Percentiles rank a stretch among this genome's conserved stretches.
Conservation (phyloP, 2,888 invertebrate species). For the Drosophila formosana region DNA sequence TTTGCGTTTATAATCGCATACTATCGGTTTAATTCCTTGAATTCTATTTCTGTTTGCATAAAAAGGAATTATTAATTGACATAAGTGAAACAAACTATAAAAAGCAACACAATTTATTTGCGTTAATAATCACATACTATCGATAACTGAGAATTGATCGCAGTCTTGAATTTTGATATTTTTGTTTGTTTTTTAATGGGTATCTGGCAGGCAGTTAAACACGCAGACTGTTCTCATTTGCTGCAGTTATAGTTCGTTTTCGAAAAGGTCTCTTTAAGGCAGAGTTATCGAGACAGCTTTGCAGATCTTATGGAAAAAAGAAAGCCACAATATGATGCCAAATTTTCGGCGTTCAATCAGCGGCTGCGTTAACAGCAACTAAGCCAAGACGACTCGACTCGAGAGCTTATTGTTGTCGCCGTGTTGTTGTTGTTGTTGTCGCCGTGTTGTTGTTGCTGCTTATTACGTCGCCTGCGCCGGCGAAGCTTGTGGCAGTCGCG, state of each 20-base stretch:
- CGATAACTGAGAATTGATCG: background rate
- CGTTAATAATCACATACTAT: background rate
- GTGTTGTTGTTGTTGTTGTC: slow-evolving; percentile 13
- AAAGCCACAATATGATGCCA: slow-evolving; percentile 53
- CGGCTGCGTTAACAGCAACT: slow-evolving; percentile 26
- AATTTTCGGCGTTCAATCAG: slow-evolving; percentile 52
- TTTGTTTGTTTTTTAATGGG: background rate
- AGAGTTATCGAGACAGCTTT: slow-evolving; percentile 10
- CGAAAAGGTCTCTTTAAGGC: slow-evolving; percentile 33
- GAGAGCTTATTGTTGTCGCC: slow-evolving; percentile 3
- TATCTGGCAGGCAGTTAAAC: background rate
- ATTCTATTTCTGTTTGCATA: too few relatives aligned
- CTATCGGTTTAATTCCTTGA: too few relatives aligned
- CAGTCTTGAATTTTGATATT: too few relatives aligned
- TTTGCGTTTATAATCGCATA: too few relatives aligned
- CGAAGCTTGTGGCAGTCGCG: slow-evolving; percentile 46
- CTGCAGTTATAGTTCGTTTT: slow-evolving; percentile 43
- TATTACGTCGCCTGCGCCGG: slow-evolving; percentile 57
- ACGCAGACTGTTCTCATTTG: background rate
- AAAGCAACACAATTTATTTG: too few relatives aligned
- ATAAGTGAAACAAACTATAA: too few relatives aligned
- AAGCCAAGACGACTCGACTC: slow-evolving; percentile 22
- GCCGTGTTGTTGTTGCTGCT: slow-evolving; percentile 44
- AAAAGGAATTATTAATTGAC: too few relatives aligned
- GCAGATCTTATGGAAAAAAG: slow-evolving; percentile 41